phyloP scores from a whole-genome alignment of 2,888 invertebrate genomes.

The Brenthis ino region DNA sequence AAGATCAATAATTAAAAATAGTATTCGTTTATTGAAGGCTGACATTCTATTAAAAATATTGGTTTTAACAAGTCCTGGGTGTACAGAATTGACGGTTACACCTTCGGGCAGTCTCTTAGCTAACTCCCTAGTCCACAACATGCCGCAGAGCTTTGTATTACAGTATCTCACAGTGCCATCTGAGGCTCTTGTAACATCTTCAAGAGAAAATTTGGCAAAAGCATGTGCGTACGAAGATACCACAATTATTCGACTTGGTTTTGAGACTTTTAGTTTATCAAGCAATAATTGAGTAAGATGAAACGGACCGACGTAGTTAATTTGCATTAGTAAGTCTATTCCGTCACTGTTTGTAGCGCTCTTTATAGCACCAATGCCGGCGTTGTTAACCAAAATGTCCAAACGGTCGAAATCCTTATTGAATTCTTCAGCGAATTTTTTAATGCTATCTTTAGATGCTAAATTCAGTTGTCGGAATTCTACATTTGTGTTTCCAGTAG shows the following conservation, averaged over 20 bases:
- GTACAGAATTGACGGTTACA: slow-evolving; percentile 89
- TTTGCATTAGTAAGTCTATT: slow-evolving; percentile 83
- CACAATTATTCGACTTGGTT: slow-evolving; percentile 69
- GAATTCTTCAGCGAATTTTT: slow-evolving; percentile 84
- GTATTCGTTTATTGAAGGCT: slow-evolving; percentile 60
- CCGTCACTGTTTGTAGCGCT: slow-evolving; percentile 79
- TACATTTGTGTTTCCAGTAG: slow-evolving; percentile 87
- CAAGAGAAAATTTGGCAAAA: slow-evolving; percentile 73
- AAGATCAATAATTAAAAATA: slow-evolving; percentile 79
- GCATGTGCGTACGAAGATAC: slow-evolving; percentile 65
- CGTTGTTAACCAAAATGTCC: slow-evolving; percentile 85
- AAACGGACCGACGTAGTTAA: slow-evolving; percentile 88
- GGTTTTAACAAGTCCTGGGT: slow-evolving; percentile 91
- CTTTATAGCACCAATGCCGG: slow-evolving; percentile 72
- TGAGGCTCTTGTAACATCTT: slow-evolving; percentile 45
- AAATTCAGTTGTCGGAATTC: slow-evolving; percentile 81
- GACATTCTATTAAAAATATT: slow-evolving; percentile 87
- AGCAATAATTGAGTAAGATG: slow-evolving; percentile 86
- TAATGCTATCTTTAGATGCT: slow-evolving; percentile 73
- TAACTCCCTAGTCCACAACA: slow-evolving; percentile 70
- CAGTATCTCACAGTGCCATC: slow-evolving; percentile 53
- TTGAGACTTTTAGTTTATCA: slow-evolving; percentile 65
- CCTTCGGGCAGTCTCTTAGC: slow-evolving; percentile 67
- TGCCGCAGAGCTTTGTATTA: slow-evolving; percentile 67
- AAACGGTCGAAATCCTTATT: slow-evolving; percentile 73